Base-by-base conservation (phyloP, 2,797 vertebrate genomes). In the Silurus aristotelis region DNA sequence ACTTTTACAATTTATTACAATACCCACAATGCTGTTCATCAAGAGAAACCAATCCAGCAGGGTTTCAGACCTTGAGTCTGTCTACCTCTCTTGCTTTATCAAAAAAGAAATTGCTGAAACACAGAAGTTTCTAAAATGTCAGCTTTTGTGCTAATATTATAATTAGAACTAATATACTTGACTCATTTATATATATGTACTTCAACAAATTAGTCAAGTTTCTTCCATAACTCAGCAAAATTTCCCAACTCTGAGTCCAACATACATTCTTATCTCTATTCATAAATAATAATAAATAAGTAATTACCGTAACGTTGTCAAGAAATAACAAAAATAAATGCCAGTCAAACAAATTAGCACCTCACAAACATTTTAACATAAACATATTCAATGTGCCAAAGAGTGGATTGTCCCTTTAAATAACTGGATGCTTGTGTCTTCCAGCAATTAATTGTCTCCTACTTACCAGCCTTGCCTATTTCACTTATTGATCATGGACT, bases 401-500 rank as follows among this genome's bases (percentile, higher is more conserved):
- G 25, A 2, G 31, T 43, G 31, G 7, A 68, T 15, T 68, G 15
- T 27, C 58, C 25, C 55, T 56, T 56, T 17, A 56, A 76, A 76
- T 58, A 77, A 58, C 15, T 60, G 15, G 4, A 58, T 27, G 31
- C 3, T 52, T 52, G n/a, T 56, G 43, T 58, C 75, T 77, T 58
- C 46, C 52, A 76, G 73, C 73, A 27, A 3, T 9, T 38, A 52
- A 52, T 43, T 67, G n/a, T n/a, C n/a, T 64, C n/a, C n/a, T n/a
- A 25, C 20, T 22, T 31, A 58, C 22, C 67, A 60, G 5, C 80
- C 20, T n/a, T 15, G 55, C 90, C 81, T 82, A 82, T 89, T 91
- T 87, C 80, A 83, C 52, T 86, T 84, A 91, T 91, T 56, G 56
- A 81, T 84, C 46, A 14, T 31, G 55, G 38, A 73, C 72, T 86